Conservation (phyloP, 2,888 invertebrate genomes). For the Itoplectis maculator region DNA sequence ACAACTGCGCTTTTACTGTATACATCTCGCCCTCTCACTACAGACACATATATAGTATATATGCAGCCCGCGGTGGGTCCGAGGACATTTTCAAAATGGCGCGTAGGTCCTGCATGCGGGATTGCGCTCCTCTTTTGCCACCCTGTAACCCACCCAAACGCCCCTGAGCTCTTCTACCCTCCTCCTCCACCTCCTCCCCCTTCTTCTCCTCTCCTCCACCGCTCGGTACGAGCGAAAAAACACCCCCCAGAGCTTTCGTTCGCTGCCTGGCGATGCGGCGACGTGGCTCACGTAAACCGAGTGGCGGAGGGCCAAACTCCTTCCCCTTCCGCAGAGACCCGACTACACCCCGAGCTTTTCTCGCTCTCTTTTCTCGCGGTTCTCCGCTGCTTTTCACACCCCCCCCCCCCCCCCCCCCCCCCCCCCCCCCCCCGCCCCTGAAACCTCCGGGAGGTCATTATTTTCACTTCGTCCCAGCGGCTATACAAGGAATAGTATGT, state of each 20-base stretch:
- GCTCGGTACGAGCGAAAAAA: constrained; percentile 38
- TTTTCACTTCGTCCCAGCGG: constrained; percentile 47
- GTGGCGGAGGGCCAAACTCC: constrained; percentile 26
- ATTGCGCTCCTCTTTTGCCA: constrained; percentile 38
- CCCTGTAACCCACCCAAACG: constrained; percentile 40
- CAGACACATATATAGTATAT: not conserved
- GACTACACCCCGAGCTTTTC: constrained; percentile 7
- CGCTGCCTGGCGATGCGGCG: constrained; percentile 5
- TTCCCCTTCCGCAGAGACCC: constrained; percentile 14
- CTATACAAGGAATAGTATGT: not conserved
- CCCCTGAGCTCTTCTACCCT: too few relatives aligned
- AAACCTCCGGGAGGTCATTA: constrained; percentile 48
- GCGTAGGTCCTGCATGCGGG: constrained; percentile 7
- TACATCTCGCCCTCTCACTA: not conserved
- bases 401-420: constrained; percentile 17
- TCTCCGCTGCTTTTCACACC: constrained; percentile 26
- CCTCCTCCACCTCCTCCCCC: too few relatives aligned
- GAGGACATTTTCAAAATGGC: constrained; percentile 50
- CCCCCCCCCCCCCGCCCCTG: constrained; percentile 14
- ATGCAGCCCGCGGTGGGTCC: constrained; percentile 24
- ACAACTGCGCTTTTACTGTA: constrained; percentile 1
- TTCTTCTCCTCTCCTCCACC: too few relatives aligned
- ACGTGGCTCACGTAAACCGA: not conserved
- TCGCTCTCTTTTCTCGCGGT: constrained; percentile 33
- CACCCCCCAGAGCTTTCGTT: constrained; percentile 18